Conservation (phyloP, 2,888 invertebrate genomes). For the Sylvicola cinctus region DNA sequence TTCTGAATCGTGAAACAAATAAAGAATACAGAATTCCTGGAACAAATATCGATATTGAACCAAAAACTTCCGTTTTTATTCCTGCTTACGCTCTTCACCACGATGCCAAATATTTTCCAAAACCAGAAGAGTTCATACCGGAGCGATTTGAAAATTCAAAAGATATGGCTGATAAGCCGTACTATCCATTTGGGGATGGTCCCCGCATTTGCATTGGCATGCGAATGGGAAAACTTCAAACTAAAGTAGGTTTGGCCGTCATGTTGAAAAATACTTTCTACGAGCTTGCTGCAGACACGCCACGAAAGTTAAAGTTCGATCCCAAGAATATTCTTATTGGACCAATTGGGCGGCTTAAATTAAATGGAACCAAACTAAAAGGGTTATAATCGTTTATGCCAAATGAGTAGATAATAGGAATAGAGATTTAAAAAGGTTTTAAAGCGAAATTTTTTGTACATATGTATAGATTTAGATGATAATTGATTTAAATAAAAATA, state of each 20-base stretch:
- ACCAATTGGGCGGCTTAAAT: too few species aligned
- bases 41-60: slow-evolving; percentile 16
- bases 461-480: too few species aligned
- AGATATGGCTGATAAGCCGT: slow-evolving; percentile 15
- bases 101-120: slow-evolving; percentile 22
- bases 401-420: too few species aligned
- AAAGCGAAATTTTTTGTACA: too few species aligned
- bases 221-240: slow-evolving; percentile 6
- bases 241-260: slow-evolving; percentile 1
- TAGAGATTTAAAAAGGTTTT: too few species aligned
- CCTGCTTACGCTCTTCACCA: slow-evolving; percentile 23
- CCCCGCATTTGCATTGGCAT: slow-evolving; percentile 23
- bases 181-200: slow-evolving; percentile 23
- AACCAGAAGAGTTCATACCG: slow-evolving; percentile 25
- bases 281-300: not conserved
- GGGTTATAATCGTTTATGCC: too few species aligned
- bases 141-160: slow-evolving; percentile 20
- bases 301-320: too few species aligned
- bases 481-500: too few species aligned
- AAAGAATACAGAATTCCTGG: slow-evolving; percentile 18
- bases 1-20: slow-evolving; percentile 23
- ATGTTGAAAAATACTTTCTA: slow-evolving; percentile 2
- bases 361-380: too few species aligned
- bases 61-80: slow-evolving; percentile 21
- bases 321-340: too few species aligned